These are phyloP conservation scores for Alexandromys fortis DNA, from an alignment of 2,113 vertebrate genomes.

Conservation along the genomic window DNA sequence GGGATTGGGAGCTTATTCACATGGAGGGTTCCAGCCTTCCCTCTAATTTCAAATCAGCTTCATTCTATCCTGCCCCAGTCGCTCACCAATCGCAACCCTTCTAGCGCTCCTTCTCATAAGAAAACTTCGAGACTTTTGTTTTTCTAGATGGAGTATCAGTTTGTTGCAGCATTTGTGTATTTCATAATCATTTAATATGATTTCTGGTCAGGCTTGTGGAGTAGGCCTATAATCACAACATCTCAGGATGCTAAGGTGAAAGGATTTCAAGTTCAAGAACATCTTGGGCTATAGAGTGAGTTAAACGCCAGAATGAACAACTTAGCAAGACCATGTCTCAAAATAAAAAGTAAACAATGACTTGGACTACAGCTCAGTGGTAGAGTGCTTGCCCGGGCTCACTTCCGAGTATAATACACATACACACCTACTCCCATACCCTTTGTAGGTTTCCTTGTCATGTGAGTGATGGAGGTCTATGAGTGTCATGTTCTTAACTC, in stretches of 20 bases:
- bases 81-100: neutral
- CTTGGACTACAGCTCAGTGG: neutral
- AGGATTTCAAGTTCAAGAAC: neutral
- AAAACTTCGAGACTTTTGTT: neutral
- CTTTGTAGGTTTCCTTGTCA: neutral
- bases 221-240: neutral
- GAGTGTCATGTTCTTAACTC: neutral
- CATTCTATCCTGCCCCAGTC: neutral
- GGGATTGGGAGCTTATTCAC: neutral
- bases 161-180: neutral
- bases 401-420: neutral
- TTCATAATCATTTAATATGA: conserved; percentile 5
- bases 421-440: neutral
- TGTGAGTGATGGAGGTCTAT: neutral
- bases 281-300: neutral
- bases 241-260: neutral
- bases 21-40: neutral
- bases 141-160: neutral
- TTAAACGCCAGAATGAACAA: neutral
- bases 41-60: neutral
- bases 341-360: neutral
- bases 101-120: neutral
- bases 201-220: neutral
- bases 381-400: neutral
- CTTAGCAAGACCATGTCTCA: neutral